Percentiles rank a stretch among this genome's conserved stretches.
Evolutionary conservation across 1,140 invertebrate genomes (phyloP).

Genomic region (Drosophila ambigua): DNA sequence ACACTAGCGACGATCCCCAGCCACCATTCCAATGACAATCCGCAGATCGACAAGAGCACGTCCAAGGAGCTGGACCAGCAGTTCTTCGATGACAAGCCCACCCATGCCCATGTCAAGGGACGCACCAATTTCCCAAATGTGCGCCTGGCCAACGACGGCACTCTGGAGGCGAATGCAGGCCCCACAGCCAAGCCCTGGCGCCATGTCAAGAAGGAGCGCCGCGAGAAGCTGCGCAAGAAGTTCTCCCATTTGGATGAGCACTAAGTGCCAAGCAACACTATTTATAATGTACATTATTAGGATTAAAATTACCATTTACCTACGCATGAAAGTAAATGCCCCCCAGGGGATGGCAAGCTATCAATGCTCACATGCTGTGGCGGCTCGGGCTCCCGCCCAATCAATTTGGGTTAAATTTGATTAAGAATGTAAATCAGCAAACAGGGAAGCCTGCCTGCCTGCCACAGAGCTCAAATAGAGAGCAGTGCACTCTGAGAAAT

Average conservation of each 20-base stretch:
- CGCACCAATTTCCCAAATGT: conserved; percentile 84
- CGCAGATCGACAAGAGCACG: conserved; percentile 80
- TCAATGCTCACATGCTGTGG: too few relatives aligned
- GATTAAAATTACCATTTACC: conserved; percentile 17
- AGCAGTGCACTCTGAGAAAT: too few relatives aligned
- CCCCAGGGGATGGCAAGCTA: too few relatives aligned
- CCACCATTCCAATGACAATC: not conserved
- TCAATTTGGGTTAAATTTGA: too few relatives aligned
- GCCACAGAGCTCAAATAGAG: too few relatives aligned
- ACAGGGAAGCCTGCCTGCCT: too few relatives aligned
- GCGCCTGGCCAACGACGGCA: conserved; percentile 67
- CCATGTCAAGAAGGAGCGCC: conserved; percentile 91
- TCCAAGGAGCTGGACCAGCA: conserved; percentile 86
- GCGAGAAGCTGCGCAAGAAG: conserved; percentile 92
- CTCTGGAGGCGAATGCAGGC: conserved; percentile 47
- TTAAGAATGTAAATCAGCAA: too few relatives aligned
- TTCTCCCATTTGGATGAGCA: conserved; percentile 92
- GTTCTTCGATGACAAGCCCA: conserved; percentile 85
- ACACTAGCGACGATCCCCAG: not conserved
- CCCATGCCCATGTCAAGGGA: conserved; percentile 84
- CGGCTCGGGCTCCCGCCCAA: too few relatives aligned
- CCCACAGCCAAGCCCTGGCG: conserved; percentile 91
- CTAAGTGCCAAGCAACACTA: conserved; percentile 22
- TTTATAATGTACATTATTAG: conserved; percentile 31
- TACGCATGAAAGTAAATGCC: conserved; percentile 24